Conservation (phyloP, 2,113 vertebrate genomes). For the Ursus arctos region DNA sequence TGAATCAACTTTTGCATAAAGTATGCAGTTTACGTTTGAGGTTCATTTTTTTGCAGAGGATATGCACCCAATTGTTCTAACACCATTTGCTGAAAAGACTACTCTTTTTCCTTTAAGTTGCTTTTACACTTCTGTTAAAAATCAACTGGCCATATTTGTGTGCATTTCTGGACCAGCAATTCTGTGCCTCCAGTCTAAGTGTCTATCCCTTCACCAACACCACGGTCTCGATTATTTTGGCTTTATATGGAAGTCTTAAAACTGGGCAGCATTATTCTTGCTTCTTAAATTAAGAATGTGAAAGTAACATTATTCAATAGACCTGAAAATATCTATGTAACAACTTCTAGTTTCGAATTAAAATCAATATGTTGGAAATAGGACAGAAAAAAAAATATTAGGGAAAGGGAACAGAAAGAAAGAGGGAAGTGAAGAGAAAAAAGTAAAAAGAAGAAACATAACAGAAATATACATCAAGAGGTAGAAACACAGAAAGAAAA, state of each 20-base stretch:
- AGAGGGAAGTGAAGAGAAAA: not conserved
- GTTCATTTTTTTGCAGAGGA: not conserved
- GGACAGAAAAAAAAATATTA: not conserved
- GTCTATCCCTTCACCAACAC: not conserved
- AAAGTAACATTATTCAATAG: not conserved
- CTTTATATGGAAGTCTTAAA: slow-evolving; percentile 19
- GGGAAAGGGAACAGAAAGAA: not conserved
- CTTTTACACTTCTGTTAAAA: not conserved
- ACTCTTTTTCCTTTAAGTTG: not conserved
- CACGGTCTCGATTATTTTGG: not conserved
- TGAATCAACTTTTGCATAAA: not conserved
- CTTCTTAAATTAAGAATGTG: slow-evolving; percentile 5
- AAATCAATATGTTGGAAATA: slow-evolving; percentile 1
- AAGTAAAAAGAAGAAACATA: not conserved
- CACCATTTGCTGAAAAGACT: not conserved
- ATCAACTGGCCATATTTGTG: not conserved
- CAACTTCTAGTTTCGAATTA: slow-evolving; percentile 8
- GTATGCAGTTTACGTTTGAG: not conserved
- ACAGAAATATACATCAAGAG: not conserved
- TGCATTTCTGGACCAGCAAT: not conserved
- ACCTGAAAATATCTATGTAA: not conserved
- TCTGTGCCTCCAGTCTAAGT: not conserved
- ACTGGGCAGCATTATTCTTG: not conserved
- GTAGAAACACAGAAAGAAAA: not conserved
- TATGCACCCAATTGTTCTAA: not conserved